Percentiles rank a stretch among this genome's conserved stretches.
These are phyloP conservation scores for Cacoxenus indagator DNA, from an alignment of 2,888 invertebrate species.

Conservation along the genomic window DNA sequence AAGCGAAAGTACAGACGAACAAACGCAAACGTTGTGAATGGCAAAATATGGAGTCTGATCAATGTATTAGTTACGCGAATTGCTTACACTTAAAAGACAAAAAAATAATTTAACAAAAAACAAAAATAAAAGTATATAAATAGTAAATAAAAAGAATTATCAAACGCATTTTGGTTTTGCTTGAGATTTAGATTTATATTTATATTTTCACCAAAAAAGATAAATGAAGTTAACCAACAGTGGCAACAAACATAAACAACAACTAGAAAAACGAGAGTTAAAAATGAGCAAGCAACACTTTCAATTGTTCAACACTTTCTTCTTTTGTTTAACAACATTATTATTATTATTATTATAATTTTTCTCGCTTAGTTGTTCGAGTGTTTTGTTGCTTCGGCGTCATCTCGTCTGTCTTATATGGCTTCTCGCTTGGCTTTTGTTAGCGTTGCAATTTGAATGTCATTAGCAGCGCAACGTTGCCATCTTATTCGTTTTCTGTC, in stretches of 20 bases:
- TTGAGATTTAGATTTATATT: neutral
- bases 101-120: too few species aligned
- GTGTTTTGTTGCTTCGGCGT: slow-evolving; percentile 4
- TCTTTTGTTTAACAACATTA: slow-evolving; percentile 21
- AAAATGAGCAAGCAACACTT: slow-evolving; percentile 45
- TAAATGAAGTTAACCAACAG: slow-evolving; percentile 30
- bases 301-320: slow-evolving; percentile 49
- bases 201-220: too few species aligned
- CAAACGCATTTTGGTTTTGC: neutral
- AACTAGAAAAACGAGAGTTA: slow-evolving; percentile 22
- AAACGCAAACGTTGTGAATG: neutral
- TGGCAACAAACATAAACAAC: slow-evolving; percentile 26
- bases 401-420: slow-evolving; percentile 40
- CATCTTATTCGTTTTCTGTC: slow-evolving; percentile 27
- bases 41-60: neutral
- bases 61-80: neutral
- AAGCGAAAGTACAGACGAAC: slow-evolving; percentile 3
- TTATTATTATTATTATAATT: neutral
- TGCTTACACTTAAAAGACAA: neutral
- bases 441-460: slow-evolving; percentile 59
- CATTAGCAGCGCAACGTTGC: slow-evolving; percentile 52
- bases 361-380: neutral
- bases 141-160: too few species aligned
- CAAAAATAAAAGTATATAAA: too few species aligned
- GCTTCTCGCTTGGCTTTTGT: slow-evolving; percentile 44